These are phyloP conservation scores for Cacatua alba DNA, from an alignment of 2,113 vertebrate species.

Conservation along the genomic window DNA sequence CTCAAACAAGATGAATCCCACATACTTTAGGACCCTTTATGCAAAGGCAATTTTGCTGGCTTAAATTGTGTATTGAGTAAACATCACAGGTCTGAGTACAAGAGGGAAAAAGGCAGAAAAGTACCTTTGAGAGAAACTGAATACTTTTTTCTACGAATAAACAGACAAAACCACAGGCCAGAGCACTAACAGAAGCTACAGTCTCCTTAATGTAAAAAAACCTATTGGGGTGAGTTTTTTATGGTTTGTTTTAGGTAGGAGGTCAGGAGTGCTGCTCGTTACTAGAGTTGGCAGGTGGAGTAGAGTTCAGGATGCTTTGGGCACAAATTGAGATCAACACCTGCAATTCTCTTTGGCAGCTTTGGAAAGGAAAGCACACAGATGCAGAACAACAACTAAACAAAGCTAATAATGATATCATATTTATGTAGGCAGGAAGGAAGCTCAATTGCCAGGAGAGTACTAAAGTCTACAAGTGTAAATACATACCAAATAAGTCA, in stretches of 20 bases:
- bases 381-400: conserved; percentile 56
- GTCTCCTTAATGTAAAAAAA: neutral
- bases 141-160: neutral
- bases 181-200: neutral
- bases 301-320: conserved; percentile 2
- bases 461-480: conserved; percentile 68
- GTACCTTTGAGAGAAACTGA: neutral
- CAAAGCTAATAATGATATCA: conserved; percentile 67
- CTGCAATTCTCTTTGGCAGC: conserved; percentile 27
- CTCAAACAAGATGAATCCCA: neutral
- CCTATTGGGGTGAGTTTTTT: neutral
- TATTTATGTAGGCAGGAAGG: conserved; percentile 69
- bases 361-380: conserved; percentile 1
- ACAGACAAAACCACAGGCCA: neutral
- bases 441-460: conserved; percentile 70
- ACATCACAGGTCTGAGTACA: neutral
- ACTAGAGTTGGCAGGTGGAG: neutral
- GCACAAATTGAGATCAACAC: conserved; percentile 8
- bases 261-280: neutral
- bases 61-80: neutral
- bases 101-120: neutral
- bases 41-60: neutral
- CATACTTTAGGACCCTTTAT: neutral
- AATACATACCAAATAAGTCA: conserved; percentile 67
- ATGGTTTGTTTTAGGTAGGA: neutral